Percentiles rank a stretch among this genome's conserved stretches.
Conservation (phyloP, 2,113 vertebrate genomes). For the Rhinoderma darwinii region DNA sequence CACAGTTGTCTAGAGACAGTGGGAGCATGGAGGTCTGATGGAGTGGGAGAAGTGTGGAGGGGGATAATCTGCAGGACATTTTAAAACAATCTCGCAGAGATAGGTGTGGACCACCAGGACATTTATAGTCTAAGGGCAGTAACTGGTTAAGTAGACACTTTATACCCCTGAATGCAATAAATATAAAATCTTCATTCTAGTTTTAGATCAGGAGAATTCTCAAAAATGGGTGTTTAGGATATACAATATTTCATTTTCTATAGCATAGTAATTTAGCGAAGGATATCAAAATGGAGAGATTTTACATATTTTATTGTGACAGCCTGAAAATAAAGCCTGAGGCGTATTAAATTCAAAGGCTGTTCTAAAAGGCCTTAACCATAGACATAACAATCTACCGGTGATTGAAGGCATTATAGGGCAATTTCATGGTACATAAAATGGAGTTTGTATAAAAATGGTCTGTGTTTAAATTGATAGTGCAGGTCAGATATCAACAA, state of each 20-base stretch:
- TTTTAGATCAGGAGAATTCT: background rate
- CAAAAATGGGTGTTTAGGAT: background rate
- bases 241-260: background rate
- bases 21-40: too few species aligned
- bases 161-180: background rate
- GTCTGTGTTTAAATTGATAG: conserved; percentile 59
- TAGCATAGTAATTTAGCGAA: background rate
- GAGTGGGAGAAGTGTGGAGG: too few species aligned
- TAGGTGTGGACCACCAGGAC: too few species aligned
- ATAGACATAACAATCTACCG: conserved; percentile 45
- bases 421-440: conserved; percentile 59
- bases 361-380: conserved; percentile 39
- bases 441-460: conserved; percentile 56
- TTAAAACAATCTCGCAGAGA: too few species aligned
- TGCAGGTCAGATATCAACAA: conserved; percentile 53
- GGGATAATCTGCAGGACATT: too few species aligned
- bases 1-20: too few species aligned
- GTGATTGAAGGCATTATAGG: conserved; percentile 57
- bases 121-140: too few species aligned
- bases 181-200: background rate
- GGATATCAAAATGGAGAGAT: background rate
- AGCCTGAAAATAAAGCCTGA: conserved; percentile 12
- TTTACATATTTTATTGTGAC: conserved; percentile 19
- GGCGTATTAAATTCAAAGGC: conserved; percentile 27
- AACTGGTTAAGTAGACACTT: background rate